Evolutionary conservation across 2,113 vertebrate species (phyloP).

Genomic region (Canis aureus): DNA sequence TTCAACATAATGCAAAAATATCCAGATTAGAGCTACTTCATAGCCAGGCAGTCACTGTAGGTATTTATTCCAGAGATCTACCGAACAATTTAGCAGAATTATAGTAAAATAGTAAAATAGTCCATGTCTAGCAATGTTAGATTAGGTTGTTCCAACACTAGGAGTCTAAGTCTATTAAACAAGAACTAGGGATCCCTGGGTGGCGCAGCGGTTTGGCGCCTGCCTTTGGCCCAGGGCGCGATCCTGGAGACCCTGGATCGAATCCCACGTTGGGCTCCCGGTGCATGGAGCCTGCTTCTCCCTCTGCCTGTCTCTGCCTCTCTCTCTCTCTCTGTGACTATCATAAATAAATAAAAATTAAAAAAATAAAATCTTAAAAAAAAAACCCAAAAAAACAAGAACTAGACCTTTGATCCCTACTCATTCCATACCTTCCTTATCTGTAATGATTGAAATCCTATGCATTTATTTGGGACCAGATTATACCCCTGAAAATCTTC

Average conservation of each 20-base stretch:
- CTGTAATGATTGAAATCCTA: neutral
- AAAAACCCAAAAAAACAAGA: neutral
- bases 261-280: too few relatives aligned
- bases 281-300: too few relatives aligned
- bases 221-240: too few relatives aligned
- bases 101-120: neutral
- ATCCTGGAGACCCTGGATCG: too few relatives aligned
- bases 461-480: neutral
- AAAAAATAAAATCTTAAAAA: too few relatives aligned
- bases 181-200: neutral
- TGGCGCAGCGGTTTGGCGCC: too few relatives aligned
- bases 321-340: too few relatives aligned
- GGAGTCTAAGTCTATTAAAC: neutral
- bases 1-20: conserved; percentile 15
- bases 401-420: neutral
- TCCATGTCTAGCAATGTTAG: neutral
- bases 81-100: neutral
- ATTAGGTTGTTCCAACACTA: neutral
- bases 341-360: too few relatives aligned
- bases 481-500: neutral
- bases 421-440: neutral
- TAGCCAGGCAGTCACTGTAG: neutral
- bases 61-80: neutral
- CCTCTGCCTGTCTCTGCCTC: too few relatives aligned
- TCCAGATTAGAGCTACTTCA: neutral